Evolutionary conservation across 2,888 invertebrate species (phyloP).

Genomic region (Xestia xanthographa): DNA sequence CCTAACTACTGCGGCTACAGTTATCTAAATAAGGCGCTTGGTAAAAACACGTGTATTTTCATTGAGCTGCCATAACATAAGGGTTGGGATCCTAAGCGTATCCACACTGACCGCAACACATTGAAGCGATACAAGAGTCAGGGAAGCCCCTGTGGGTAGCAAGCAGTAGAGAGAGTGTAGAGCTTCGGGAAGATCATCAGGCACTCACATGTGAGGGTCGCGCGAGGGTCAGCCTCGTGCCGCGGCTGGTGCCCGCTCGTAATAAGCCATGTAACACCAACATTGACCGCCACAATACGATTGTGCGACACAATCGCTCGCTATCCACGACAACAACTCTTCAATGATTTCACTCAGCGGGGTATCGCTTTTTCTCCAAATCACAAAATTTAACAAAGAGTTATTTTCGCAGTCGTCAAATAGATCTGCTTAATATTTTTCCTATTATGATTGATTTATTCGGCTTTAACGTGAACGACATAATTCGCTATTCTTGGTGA

Average conservation of each 20-base stretch:
- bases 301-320: constrained; percentile 15
- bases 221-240: neutral
- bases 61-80: constrained; percentile 11
- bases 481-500: neutral
- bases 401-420: neutral
- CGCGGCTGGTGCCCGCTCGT: neutral
- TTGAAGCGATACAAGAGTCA: neutral
- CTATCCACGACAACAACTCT: neutral
- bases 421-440: constrained; percentile 14
- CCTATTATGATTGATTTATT: constrained; percentile 12
- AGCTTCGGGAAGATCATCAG: neutral
- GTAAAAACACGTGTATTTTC: constrained; percentile 7
- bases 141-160: neutral
- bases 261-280: constrained; percentile 29
- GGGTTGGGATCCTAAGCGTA: neutral
- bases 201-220: too few relatives aligned
- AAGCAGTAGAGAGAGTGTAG: neutral
- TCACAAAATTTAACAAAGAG: neutral
- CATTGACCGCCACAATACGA: constrained; percentile 17
- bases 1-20: neutral
- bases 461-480: neutral
- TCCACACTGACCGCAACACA: neutral
- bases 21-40: neutral
- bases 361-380: constrained; percentile 14
- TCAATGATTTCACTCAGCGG: constrained; percentile 14